Percentiles rank a stretch among this genome's conserved stretches.
These are phyloP conservation scores for Epinotia brunnichana DNA, from an alignment of 2,888 invertebrate genomes.

Conservation along the genomic window DNA sequence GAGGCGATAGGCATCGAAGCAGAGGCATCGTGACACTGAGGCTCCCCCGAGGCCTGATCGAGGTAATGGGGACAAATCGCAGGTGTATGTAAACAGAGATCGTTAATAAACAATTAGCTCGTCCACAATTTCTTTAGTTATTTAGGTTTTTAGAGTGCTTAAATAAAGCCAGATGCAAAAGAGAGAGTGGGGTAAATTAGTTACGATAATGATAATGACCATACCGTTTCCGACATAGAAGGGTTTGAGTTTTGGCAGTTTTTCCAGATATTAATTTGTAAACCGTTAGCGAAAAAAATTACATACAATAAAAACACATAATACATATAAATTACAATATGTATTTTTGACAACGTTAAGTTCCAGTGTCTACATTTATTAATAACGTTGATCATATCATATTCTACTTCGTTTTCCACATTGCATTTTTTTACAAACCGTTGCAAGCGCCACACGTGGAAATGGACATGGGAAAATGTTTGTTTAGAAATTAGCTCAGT, in stretches of 20 bases:
- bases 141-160: not conserved
- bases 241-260: no score
- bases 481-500: constrained; percentile 25
- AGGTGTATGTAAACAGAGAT: constrained; percentile 36
- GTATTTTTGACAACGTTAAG: no score
- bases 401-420: not conserved
- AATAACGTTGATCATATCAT: not conserved
- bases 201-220: not conserved
- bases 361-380: no score
- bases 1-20: constrained; percentile 44
- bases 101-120: constrained; percentile 37
- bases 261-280: no score
- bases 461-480: constrained; percentile 10
- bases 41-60: constrained; percentile 52
- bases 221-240: not conserved
- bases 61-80: constrained; percentile 54
- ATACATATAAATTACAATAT: no score
- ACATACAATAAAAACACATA: no score
- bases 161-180: not conserved
- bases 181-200: not conserved
- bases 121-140: constrained; percentile 4
- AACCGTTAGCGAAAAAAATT: no score
- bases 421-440: not conserved
- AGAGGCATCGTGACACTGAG: constrained; percentile 39
- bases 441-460: constrained; percentile 18